A percentile compares a stretch with the other conserved stretches of the same genome.
Evolutionary conservation across 2,113 vertebrate species (phyloP).

Genomic region (Poeciliopsis turrubarensis): DNA sequence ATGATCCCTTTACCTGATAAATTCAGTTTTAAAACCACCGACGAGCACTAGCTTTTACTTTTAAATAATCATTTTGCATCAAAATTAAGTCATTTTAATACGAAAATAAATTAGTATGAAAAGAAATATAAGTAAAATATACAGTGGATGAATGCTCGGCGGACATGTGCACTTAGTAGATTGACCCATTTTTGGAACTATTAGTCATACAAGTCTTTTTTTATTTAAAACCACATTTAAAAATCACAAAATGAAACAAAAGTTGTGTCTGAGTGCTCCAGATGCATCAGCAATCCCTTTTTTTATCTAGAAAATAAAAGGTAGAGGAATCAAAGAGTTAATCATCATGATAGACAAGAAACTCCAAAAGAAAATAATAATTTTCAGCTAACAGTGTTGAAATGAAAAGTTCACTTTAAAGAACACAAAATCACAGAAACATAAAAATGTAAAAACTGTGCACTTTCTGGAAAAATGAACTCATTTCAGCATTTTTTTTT

Average conservation of each 20-base stretch:
- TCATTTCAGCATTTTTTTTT: constrained; percentile 35
- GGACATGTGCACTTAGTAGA: too few relatives aligned
- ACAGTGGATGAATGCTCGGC: too few relatives aligned
- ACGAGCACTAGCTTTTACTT: too few relatives aligned
- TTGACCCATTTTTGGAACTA: not conserved
- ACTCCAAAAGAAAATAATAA: constrained; percentile 36
- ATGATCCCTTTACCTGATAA: too few relatives aligned
- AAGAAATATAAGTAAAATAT: not conserved
- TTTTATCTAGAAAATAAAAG: constrained; percentile 36
- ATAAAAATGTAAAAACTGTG: constrained; percentile 39
- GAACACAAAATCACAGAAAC: constrained; percentile 60
- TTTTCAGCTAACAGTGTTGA: constrained; percentile 74
- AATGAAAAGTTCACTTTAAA: constrained; percentile 72
- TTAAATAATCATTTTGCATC: too few relatives aligned
- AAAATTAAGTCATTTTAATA: too few relatives aligned
- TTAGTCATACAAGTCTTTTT: not conserved
- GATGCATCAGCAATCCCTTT: constrained; percentile 61
- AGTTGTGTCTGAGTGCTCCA: constrained; percentile 60
- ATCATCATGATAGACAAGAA: constrained; percentile 53
- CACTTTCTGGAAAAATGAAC: constrained; percentile 38
- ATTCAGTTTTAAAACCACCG: too few relatives aligned
- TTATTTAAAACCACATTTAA: not conserved
- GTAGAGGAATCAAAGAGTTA: constrained; percentile 53
- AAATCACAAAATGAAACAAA: not conserved
- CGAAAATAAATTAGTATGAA: not conserved